A percentile compares a stretch with the other conserved stretches of the same genome.
Evolutionary conservation across 2,797 vertebrate species (phyloP).

Genomic region (Cyclura pinguis): DNA sequence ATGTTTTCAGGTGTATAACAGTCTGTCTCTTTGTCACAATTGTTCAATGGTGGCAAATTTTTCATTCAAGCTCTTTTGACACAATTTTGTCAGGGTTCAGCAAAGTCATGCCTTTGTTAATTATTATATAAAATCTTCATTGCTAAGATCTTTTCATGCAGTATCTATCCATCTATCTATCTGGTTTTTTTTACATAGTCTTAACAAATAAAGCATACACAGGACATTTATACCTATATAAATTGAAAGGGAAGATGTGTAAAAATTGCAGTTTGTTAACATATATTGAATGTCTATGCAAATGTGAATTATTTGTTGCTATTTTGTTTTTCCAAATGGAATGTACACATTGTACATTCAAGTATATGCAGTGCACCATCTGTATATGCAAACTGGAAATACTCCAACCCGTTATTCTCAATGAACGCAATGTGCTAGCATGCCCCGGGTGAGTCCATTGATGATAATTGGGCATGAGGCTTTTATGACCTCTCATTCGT

Average conservation of each 20-base stretch:
- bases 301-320: neutral
- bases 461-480: too few relatives aligned
- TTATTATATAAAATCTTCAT: neutral
- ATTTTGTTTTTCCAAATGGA: neutral
- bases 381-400: too few relatives aligned
- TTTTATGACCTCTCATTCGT: too few relatives aligned
- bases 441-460: too few relatives aligned
- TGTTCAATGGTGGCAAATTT: neutral
- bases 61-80: neutral
- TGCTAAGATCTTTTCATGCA: constrained; percentile 19
- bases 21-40: neutral
- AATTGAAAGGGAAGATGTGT: neutral
- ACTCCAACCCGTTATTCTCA: too few relatives aligned
- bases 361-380: too few relatives aligned
- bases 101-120: neutral
- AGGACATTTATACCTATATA: neutral
- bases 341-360: neutral
- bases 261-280: neutral
- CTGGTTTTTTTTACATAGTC: neutral
- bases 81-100: neutral
- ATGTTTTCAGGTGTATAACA: constrained; percentile 9
- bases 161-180: constrained; percentile 28
- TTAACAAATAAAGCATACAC: neutral
- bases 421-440: too few relatives aligned
- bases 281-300: neutral